Evolutionary conservation across 1,140 invertebrate species (phyloP).

Genomic region (Magallana ariakensis): DNA sequence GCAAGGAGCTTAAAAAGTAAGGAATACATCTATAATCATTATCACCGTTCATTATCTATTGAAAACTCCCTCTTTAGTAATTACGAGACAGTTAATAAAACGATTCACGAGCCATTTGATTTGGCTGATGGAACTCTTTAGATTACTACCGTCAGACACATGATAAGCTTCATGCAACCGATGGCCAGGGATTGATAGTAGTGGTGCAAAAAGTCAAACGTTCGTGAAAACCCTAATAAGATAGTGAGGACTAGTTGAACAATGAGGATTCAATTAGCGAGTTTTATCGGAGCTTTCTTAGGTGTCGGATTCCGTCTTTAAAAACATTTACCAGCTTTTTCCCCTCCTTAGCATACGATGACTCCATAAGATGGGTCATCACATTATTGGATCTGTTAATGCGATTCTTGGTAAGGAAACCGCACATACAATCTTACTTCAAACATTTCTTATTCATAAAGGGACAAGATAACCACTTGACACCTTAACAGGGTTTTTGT

Average conservation of each 20-base stretch:
- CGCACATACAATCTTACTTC: slow-evolving; percentile 13
- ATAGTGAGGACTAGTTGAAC: background rate
- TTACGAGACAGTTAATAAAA: slow-evolving; percentile 1
- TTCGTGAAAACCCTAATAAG: slow-evolving; percentile 16
- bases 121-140: background rate
- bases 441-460: slow-evolving; percentile 29
- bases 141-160: background rate
- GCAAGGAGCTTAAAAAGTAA: too few species aligned
- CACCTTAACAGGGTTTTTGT: slow-evolving; percentile 12
- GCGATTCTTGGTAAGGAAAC: background rate
- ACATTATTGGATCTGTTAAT: background rate
- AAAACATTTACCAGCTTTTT: background rate
- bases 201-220: slow-evolving; percentile 17
- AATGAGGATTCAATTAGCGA: slow-evolving; percentile 21
- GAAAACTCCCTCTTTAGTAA: background rate
- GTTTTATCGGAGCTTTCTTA: background rate
- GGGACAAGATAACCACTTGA: slow-evolving; percentile 19
- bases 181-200: background rate
- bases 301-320: background rate
- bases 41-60: slow-evolving; percentile 3
- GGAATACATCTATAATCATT: background rate
- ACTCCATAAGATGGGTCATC: slow-evolving; percentile 3
- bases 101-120: slow-evolving; percentile 6
- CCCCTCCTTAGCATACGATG: background rate
- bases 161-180: slow-evolving; percentile 8